These are phyloP conservation scores for Cheilosia vernalis DNA, from an alignment of 2,888 invertebrate genomes.

Conservation along the genomic window DNA sequence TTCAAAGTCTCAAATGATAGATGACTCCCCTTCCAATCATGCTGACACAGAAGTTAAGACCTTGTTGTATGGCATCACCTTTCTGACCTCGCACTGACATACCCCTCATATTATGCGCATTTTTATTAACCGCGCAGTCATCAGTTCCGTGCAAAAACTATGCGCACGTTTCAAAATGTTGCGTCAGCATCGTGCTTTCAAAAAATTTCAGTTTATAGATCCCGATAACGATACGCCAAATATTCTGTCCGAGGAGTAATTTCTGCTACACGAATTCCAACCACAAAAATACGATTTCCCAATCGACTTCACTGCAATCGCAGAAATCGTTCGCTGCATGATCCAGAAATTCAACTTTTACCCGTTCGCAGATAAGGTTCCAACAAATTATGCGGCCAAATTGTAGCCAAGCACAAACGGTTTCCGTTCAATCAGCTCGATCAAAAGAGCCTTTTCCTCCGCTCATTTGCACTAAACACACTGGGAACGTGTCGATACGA, in stretches of 20 bases:
- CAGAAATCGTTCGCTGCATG: constrained; percentile 55
- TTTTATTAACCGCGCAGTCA: neutral
- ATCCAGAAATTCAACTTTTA: constrained; percentile 71
- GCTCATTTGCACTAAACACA: constrained; percentile 62
- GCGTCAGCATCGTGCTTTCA: neutral
- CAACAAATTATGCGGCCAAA: constrained; percentile 53
- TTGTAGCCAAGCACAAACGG: constrained; percentile 6
- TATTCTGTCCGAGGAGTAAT: constrained; percentile 1
- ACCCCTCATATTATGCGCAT: too few relatives aligned
- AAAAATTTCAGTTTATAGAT: neutral
- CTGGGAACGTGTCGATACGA: constrained; percentile 54
- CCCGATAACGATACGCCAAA: constrained; percentile 19
- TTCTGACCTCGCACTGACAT: too few relatives aligned
- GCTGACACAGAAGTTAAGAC: too few relatives aligned
- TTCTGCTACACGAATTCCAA: constrained; percentile 18
- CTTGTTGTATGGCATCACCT: too few relatives aligned
- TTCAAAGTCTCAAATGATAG: too few relatives aligned
- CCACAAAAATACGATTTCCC: constrained; percentile 22
- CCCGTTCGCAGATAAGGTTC: constrained; percentile 21
- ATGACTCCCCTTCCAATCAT: too few relatives aligned
- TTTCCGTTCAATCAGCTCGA: constrained; percentile 40
- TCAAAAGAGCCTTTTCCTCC: constrained; percentile 25
- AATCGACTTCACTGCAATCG: constrained; percentile 46
- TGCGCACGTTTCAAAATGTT: neutral
- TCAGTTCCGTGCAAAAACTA: neutral